Evolutionary conservation across 2,888 invertebrate species (phyloP), one percentile per base, ranked within the genome.

Genomic region (Machimus rusticus): DNA sequence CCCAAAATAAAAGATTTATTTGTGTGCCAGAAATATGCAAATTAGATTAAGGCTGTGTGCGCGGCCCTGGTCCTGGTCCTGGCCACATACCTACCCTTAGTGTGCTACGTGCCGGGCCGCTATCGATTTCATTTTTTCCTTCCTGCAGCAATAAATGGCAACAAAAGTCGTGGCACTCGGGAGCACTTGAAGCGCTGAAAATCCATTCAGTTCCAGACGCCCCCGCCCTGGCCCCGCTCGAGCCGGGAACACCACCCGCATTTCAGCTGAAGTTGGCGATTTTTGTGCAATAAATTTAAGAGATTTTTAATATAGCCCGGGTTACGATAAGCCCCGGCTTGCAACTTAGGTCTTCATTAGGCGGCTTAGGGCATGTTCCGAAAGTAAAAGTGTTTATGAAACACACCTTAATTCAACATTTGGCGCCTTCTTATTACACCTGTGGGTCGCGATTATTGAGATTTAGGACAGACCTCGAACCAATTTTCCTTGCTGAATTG

Each of bases 1-100:
- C 85, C 85, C 85, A 51, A 74, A 85, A 85, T 85, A 85, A 85
- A 85, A 85, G 85, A 85, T 85, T 85, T 85, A 85, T 85, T 85
- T 85, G 85, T 85, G 85, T 85, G 74, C 74, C 85, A 39, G 85
- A 85, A 85, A 85, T 85, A 85, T 85, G 85, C 85, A 85, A 85
- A 85, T 85, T 74, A 85, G 85, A 85, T 85, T 85, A 74, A 85
- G 85, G 34, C 74, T 43, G 85, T 85, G 74, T 85, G 74, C 74
- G 85, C 85, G n/a, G 66, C 23, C 2, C 23, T 66, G 66, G 66
- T 66, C 66, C 66, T 28, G 28, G 19, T 28, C 66, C 19, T 19
- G 16, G 74, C 74, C 74, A 85, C 46, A 37, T 85, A 85, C 85
- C 28, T 85, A 37, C 31, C 79, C 43, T 46, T 46, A 19, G 6